Evolutionary conservation across 2,888 invertebrate genomes (phyloP), one percentile per base, ranked within the genome.

Genomic region (Tachina grossa): DNA sequence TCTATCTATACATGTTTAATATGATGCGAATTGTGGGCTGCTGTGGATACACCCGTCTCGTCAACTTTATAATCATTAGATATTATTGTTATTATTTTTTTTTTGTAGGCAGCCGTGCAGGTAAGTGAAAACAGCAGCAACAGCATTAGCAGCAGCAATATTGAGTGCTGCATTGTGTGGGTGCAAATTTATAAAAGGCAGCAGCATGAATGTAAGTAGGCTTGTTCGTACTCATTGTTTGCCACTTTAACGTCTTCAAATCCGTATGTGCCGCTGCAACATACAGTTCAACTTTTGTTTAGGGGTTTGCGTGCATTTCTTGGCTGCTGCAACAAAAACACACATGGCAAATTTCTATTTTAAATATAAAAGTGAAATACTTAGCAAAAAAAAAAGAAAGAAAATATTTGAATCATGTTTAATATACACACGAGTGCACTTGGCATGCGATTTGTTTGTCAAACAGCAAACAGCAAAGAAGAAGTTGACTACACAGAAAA

Each of bases 361-460:
- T 10, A 45, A 69, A 53, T 51, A 59, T 39, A 31, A 68, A 53
- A 31, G 31, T 31, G 31, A 31, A 31, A 31, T 31, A 22, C 22
- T 22, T 22, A 22, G 13, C 43, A 65, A 51, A 59, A 39, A 31
- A 16, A 45, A 49, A 59, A 66, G 1, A n/a, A 5, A 41, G 41
- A 57, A 65, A 57, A 75, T 72, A 84, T 16, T 76, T 71, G 66
- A 65, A 81, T 77, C 81, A 77, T 76, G 84, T 79, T 75, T 75
- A 72, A 77, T 66, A 72, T 61, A 83, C 79, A 85, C 71, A 83
- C 79, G 75, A 72, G 61, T 79, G 83, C 76, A 85, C 83, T 85
- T 85, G 85, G 83, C 85, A 85, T 76, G 79, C 76, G 79, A 83
- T 85, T 77, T 83, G 71, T 77, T 83, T 77, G 77, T 77, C 77